A percentile compares a stretch with the other conserved stretches of the same genome.
Conservation (phyloP, 2,113 vertebrate species). For the Gila orcuttii region DNA sequence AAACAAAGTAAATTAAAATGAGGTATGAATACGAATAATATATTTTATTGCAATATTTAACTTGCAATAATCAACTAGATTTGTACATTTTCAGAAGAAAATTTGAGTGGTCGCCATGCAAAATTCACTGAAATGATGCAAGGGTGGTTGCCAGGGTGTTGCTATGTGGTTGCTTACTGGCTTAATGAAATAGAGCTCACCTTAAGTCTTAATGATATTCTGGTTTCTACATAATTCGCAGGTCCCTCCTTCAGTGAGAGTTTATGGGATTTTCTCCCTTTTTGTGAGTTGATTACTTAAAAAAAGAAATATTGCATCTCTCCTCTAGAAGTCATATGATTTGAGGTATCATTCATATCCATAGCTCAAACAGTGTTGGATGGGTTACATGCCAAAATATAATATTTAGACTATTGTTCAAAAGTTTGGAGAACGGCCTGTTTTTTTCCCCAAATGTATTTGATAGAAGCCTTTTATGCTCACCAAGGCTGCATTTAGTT, state of each 20-base stretch:
- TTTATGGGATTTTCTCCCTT: background rate
- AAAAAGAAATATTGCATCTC: background rate
- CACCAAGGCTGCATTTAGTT: background rate
- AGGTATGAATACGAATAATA: background rate
- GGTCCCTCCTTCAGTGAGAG: too few relatives aligned
- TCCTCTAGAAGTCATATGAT: background rate
- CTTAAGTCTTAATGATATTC: too few relatives aligned
- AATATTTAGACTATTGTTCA: background rate
- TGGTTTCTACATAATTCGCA: too few relatives aligned
- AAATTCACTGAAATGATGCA: too few relatives aligned
- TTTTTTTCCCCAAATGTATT: background rate
- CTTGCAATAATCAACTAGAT: too few relatives aligned
- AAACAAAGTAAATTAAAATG: constrained; percentile 13
- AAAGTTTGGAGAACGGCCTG: background rate
- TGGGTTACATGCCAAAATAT: background rate
- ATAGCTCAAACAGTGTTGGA: background rate
- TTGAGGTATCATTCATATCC: background rate
- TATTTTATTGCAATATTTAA: background rate
- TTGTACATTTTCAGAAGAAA: too few relatives aligned
- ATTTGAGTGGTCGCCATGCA: too few relatives aligned
- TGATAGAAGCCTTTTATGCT: background rate
- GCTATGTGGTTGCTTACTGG: too few relatives aligned
- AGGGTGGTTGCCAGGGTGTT: too few relatives aligned
- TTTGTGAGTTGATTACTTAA: background rate
- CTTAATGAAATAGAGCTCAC: too few relatives aligned